These are phyloP conservation scores for Phoebastria nigripes DNA, from an alignment of 2,797 vertebrate genomes.

Conservation along the genomic window DNA sequence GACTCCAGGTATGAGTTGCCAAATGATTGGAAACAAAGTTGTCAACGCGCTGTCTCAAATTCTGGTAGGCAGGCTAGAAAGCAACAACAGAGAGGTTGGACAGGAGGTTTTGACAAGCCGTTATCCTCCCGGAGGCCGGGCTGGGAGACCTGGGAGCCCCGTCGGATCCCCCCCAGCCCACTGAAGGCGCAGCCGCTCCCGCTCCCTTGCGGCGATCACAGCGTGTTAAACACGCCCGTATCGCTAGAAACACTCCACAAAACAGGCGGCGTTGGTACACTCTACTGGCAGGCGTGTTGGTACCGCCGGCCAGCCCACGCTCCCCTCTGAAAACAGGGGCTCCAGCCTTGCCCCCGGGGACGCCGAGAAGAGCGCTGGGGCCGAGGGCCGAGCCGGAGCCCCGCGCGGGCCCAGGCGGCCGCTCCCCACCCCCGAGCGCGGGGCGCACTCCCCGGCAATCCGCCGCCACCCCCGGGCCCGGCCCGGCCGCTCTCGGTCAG, in stretches of 20 bases:
- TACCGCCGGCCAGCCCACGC: background rate
- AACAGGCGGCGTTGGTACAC: too few species aligned
- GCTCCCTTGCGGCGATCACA: background rate
- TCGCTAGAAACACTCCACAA: fast-evolving
- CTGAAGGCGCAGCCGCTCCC: background rate
- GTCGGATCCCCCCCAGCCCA: fast-evolving
- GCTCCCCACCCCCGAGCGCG: background rate
- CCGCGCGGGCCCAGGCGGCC: background rate
- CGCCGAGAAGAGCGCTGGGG: background rate
- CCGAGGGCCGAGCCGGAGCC: background rate
- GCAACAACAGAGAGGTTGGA: background rate
- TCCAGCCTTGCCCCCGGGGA: background rate
- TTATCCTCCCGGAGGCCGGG: too few species aligned
- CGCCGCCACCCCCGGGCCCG: too few species aligned
- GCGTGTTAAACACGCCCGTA: background rate
- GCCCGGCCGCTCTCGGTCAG: background rate
- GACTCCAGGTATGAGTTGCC: constrained; percentile 98
- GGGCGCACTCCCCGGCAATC: background rate
- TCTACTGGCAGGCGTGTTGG: fast-evolving
- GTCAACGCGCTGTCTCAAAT: constrained; percentile 94
- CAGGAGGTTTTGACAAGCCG: fast-evolving
- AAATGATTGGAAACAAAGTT: constrained; percentile 98
- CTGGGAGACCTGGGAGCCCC: background rate
- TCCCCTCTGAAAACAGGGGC: background rate
- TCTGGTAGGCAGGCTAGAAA: constrained; percentile 92